Evolutionary conservation across 2,797 vertebrate genomes (phyloP), one percentile per base, ranked within the genome.

Genomic region (Danio jaintianensis): DNA sequence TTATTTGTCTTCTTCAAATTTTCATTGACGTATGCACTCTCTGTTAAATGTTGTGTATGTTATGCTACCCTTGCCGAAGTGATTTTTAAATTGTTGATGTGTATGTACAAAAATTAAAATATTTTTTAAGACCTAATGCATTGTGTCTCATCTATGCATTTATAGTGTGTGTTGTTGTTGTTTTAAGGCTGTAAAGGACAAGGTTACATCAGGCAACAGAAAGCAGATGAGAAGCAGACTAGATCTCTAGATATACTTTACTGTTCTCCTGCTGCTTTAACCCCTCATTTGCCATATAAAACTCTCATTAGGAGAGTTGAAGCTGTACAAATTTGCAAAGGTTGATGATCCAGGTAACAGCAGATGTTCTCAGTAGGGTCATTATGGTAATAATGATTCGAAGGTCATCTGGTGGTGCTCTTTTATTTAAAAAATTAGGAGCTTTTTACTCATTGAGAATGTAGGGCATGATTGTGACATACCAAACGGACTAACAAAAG

Each of bases 291-390:
- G 43, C 20, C 45, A 63, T 73, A 69, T 61, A 77, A 64, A 22
- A 38, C 12, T 78, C 52, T 63, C 63, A 75, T 73, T 74, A 79
- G 43, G 20, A 9, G 22, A 40, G 29, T 45, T 78, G 18, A 79
- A 74, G 61, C 55, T 56, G 56, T 48, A 50, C 69, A 62, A n/a
- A 74, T 58, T 53, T 56, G 16, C 59, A 36, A 71, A 72, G 61
- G 72, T 70, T 79, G 67, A 59, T 80, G 80, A 71, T 75, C 59
- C 59, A 68, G 29, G 58, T 83, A 80, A 70, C 71, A 71, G 67
- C 62, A 53, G 42, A 64, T 71, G 61, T 48, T 18, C 71, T 64
- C 71, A 20, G 16, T 22, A 29, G 64, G 58, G 56, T 45, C 6
- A 29, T 75, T 80, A 64, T 15, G 68, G 22, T 29, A 61, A 36